Evolutionary conservation across 2,888 invertebrate genomes (phyloP), one percentile per base, ranked within the genome.

Genomic region (Hydropsyche betteni): DNA sequence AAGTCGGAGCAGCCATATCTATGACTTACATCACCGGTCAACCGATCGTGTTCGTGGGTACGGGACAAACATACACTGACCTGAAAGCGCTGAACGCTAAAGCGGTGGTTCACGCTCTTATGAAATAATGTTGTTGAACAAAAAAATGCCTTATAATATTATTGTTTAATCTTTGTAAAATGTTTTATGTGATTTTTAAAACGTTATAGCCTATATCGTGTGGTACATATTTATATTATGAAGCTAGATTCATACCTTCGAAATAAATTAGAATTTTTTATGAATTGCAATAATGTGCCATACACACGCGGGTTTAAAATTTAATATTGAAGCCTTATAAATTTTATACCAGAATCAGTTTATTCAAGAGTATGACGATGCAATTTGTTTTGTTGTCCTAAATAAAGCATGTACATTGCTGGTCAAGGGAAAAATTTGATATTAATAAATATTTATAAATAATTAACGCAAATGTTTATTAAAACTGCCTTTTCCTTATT

Each of bases 1-100:
- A 99, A 88, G 95, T 99, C 34, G 99, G 99, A 8, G 99, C 99
- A 58, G 99, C 99, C 16, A 98, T 99, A 81, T 99, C 99, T 14
- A 99, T 99, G 99, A 98, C 99, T 0, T 99, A 99, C 85, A 98
- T 99, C 79, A 99, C 99, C 0, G 99, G 99, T 0, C 99, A 99
- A 85, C 99, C 99, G 0, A 99, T 99, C 74, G 97, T 98, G 64
- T 98, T 98, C 84, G 99, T 99, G 14, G 99, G 99, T 53, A 99
- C 98, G 3, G 99, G 99, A 1, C 99, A 99, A 87, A 99, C 99
- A 0, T 99, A 99, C 85, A 95, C 96, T 0, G 99, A 99, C 87
- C 89, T 99, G 82, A 97, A 98, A 84, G 97, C 96, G 76, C 89
- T 99, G 80, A 99, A 99, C 84, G 96, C 95, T 8, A 96, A 95